phyloP scores from a whole-genome alignment of 2,888 invertebrate species.

The Drosophila heteroneura region DNA sequence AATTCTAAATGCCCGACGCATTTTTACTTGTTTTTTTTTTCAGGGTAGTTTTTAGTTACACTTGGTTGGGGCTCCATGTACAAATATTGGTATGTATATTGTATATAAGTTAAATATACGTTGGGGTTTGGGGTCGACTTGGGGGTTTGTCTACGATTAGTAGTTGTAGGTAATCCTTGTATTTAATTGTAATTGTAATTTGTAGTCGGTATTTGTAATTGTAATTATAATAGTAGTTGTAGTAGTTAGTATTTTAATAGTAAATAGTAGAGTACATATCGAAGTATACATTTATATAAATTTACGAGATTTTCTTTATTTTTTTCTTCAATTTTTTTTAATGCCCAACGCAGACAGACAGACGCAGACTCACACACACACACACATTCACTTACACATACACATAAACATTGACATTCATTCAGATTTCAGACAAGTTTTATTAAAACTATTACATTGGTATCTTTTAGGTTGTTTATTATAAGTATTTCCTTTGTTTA shows the following conservation, averaged over 20 bases:
- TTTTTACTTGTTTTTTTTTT: conserved; percentile 8
- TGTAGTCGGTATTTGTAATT: conserved; percentile 46
- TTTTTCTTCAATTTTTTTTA: background rate
- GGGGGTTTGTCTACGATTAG: conserved; percentile 23
- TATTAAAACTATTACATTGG: conserved; percentile 37
- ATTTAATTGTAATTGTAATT: conserved; percentile 29
- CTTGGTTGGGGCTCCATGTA: conserved; percentile 59
- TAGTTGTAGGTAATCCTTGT: conserved; percentile 21
- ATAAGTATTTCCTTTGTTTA: conserved; percentile 22
- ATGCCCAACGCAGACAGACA: background rate
- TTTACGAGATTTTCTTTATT: conserved; percentile 35
- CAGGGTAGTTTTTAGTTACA: conserved; percentile 43
- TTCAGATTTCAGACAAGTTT: conserved; percentile 22
- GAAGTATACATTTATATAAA: conserved; percentile 67
- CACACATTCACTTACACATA: background rate
- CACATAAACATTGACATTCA: conserved; percentile 45
- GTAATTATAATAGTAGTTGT: conserved; percentile 46
- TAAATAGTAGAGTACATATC: conserved; percentile 70
- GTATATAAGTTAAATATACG: conserved; percentile 54
- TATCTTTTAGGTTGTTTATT: conserved; percentile 21
- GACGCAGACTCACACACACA: background rate
- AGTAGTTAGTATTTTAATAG: conserved; percentile 50
- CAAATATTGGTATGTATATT: conserved; percentile 74
- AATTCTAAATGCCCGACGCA: conserved; percentile 60
- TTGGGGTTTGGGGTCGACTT: conserved; percentile 3